These are phyloP conservation scores for Nomada hirtipes DNA, from an alignment of 2,888 invertebrate genomes.

Conservation along the genomic window DNA sequence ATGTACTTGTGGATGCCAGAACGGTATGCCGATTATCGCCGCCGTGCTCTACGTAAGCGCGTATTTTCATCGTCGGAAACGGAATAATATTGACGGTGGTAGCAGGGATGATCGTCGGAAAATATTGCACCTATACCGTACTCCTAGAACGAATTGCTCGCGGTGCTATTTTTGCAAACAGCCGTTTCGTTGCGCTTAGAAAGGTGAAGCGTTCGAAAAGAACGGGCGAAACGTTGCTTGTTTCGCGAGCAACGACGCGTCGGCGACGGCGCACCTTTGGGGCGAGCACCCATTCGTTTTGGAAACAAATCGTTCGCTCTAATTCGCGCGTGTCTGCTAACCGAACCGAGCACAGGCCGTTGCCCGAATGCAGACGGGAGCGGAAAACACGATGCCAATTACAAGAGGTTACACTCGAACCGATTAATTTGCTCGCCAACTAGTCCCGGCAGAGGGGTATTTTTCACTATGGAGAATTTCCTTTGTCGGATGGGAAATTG, in stretches of 20 bases:
- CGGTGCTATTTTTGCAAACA: too few species aligned
- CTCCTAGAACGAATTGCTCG: too few species aligned
- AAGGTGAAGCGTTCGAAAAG: too few species aligned
- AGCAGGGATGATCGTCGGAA: not conserved
- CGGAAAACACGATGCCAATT: constrained; percentile 21
- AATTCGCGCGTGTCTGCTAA: not conserved
- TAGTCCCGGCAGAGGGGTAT: not conserved
- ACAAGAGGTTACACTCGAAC: not conserved
- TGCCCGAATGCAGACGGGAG: not conserved
- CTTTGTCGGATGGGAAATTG: not conserved
- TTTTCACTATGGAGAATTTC: constrained; percentile 7
- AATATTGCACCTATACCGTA: too few species aligned
- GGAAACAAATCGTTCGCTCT: not conserved
- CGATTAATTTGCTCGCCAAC: constrained; percentile 20
- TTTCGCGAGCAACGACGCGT: not conserved
- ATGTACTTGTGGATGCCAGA: not conserved
- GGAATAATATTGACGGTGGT: constrained; percentile 1
- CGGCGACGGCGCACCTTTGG: not conserved
- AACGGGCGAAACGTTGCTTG: too few species aligned
- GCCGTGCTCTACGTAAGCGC: not conserved
- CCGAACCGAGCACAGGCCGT: not conserved
- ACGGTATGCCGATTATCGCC: constrained; percentile 14
- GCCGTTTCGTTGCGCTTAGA: too few species aligned
- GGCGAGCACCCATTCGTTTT: not conserved
- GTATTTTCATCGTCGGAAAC: not conserved